Percentiles rank a stretch among this genome's conserved stretches.
These are phyloP conservation scores for Megaustenia siamemsis DNA, from an alignment of 2,888 invertebrate species.

Conservation along the genomic window DNA sequence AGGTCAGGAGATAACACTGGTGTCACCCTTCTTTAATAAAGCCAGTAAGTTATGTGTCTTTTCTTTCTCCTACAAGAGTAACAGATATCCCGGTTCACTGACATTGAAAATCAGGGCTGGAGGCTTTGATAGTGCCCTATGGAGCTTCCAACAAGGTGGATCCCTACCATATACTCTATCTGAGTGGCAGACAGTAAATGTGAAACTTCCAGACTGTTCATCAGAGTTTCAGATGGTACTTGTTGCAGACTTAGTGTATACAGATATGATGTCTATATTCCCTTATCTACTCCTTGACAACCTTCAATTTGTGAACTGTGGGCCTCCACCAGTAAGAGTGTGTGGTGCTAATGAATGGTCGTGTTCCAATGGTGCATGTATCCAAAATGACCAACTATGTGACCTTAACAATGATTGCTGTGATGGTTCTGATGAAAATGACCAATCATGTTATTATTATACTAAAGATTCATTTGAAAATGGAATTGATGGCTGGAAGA, in stretches of 20 bases:
- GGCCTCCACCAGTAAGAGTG: constrained; percentile 63
- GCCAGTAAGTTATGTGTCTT: constrained; percentile 71
- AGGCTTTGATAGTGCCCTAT: constrained; percentile 62
- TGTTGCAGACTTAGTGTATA: constrained; percentile 40
- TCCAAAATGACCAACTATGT: constrained; percentile 26
- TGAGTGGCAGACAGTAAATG: constrained; percentile 67
- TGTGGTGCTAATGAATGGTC: constrained; percentile 55
- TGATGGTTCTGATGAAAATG: constrained; percentile 55
- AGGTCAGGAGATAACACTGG: constrained; percentile 39
- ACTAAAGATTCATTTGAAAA: constrained; percentile 72
- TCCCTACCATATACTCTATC: neutral
- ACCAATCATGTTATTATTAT: constrained; percentile 63
- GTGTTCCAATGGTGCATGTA: constrained; percentile 49
- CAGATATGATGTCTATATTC: too few relatives aligned
- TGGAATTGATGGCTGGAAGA: constrained; percentile 73
- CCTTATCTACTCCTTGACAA: constrained; percentile 72
- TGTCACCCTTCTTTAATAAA: constrained; percentile 80
- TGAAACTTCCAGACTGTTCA: constrained; percentile 67
- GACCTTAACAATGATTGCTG: constrained; percentile 50
- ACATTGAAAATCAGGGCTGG: constrained; percentile 67
- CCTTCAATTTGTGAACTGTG: constrained; percentile 71
- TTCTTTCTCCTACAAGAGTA: constrained; percentile 68
- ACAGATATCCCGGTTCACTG: neutral
- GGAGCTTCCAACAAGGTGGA: constrained; percentile 11
- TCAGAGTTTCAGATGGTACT: constrained; percentile 70